Conservation (phyloP, 1,140 invertebrate genomes). For the Zeugodacus cucurbitae region DNA sequence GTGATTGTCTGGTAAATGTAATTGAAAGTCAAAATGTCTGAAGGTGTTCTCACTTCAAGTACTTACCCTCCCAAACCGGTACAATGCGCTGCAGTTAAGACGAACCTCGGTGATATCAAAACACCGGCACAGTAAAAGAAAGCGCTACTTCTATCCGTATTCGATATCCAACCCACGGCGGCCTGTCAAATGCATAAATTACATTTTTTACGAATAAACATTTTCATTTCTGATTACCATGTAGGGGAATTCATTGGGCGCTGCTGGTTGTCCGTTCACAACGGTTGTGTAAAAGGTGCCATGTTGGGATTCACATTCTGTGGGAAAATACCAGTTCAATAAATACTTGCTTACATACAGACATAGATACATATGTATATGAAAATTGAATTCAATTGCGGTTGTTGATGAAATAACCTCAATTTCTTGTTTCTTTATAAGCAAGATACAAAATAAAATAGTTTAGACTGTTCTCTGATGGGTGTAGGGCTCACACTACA, state of each 20-base stretch:
- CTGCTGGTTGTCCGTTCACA: constrained; percentile 63
- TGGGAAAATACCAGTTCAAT: neutral
- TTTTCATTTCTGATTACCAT: constrained; percentile 63
- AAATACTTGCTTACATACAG: too few relatives aligned
- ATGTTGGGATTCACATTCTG: constrained; percentile 41
- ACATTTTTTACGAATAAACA: neutral
- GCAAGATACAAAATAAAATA: too few relatives aligned
- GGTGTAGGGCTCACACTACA: too few relatives aligned
- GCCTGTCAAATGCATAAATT: constrained; percentile 45
- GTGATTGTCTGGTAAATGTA: constrained; percentile 46
- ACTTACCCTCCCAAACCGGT: constrained; percentile 55
- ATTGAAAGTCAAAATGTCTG: neutral
- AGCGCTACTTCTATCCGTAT: constrained; percentile 45
- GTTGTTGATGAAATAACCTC: too few relatives aligned
- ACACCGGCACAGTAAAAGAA: constrained; percentile 59
- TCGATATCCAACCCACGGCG: constrained; percentile 60
- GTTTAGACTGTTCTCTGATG: too few relatives aligned
- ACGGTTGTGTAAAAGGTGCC: constrained; percentile 47
- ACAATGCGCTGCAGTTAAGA: constrained; percentile 65
- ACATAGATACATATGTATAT: too few relatives aligned
- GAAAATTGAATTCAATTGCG: too few relatives aligned
- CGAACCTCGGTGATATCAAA: constrained; percentile 56
- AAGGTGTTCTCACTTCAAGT: neutral
- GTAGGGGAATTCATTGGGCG: constrained; percentile 67
- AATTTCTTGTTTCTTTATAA: too few relatives aligned